Conservation (phyloP, 2,888 invertebrate genomes). For the Tenthredo notha region DNA sequence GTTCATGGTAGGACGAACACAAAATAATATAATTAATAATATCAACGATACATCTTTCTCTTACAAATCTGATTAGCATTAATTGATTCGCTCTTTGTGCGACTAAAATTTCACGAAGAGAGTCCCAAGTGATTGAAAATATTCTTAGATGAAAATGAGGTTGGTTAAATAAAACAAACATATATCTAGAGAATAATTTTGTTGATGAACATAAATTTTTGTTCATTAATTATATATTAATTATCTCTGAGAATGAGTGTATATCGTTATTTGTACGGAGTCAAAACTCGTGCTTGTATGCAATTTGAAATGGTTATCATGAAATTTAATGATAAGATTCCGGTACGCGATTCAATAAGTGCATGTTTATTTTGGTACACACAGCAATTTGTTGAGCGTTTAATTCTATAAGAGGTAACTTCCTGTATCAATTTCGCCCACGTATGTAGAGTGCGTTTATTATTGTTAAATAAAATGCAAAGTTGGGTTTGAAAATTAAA, state of each 20-base stretch:
- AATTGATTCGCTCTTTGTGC: not conserved
- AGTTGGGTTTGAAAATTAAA: not conserved
- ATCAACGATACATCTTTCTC: not conserved
- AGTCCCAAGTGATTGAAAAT: not conserved
- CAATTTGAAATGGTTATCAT: not conserved
- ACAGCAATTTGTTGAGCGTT: not conserved
- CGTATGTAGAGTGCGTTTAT: not conserved
- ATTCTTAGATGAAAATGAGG: not conserved
- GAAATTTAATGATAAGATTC: slow-evolving; percentile 4
- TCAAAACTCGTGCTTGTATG: not conserved
- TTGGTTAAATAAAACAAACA: not conserved
- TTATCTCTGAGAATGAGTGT: not conserved
- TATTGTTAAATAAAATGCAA: not conserved
- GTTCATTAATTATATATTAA: not conserved
- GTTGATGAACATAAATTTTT: not conserved
- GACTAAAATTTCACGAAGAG: not conserved
- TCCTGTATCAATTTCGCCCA: not conserved
- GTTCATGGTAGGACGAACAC: not conserved
- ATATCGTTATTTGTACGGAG: not conserved
- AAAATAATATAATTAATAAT: not conserved
- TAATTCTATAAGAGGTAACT: not conserved
- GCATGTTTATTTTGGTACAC: slow-evolving; percentile 12
- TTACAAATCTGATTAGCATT: not conserved
- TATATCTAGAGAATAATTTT: not conserved
- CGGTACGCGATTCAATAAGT: slow-evolving; percentile 27